Base-by-base conservation (phyloP, 2,797 vertebrate species). In the Enteromius paludinosus region DNA sequence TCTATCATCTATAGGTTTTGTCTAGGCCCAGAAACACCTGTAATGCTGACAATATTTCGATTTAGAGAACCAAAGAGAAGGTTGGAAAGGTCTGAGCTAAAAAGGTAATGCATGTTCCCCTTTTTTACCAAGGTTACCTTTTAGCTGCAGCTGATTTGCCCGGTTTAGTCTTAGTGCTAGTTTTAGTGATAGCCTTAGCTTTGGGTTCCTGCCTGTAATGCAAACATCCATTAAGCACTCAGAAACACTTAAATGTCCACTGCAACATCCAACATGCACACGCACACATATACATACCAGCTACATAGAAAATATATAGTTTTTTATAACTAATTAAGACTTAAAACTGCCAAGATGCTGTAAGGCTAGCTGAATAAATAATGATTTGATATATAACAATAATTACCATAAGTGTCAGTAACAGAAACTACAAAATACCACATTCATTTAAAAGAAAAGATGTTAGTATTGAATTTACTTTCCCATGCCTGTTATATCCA, bases 161-260 rank as follows among this genome's bases (percentile, higher is more conserved):
- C 80, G 88, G 91, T 93, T 94, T 95, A 94, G 91, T 88, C 86
- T 93, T 93, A 94, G 92, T 81, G 89, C 88, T 93, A 94, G 91
- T 90, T 93, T 95, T 89, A 89, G 84, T 49, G 59, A 84, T 95
- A 93, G 90, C 89, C 93, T 93, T 95, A 91, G 92, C 41, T 94
- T 93, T 95, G 90, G 91, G 33, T 88, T 92, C 85, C 87, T 86
- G 92, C 92, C 94, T 95, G 94, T 86, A 95, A 94, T 81, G 93
- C 91, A 94, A 94, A 95, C 73, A 87, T 59, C 64, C 49, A 82
- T 83, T 85, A 80, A 69, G 70, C 71, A 68, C 66, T 59, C 30
- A 77, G 77, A 74, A 84, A 84, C 72, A 83, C 45, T 72, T 35
- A 71, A 43, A 80, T 79, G 72, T 75, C 35, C 78, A 79, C 49